These are phyloP conservation scores for Pteronura brasiliensis DNA, from an alignment of 2,113 vertebrate species.

Conservation along the genomic window DNA sequence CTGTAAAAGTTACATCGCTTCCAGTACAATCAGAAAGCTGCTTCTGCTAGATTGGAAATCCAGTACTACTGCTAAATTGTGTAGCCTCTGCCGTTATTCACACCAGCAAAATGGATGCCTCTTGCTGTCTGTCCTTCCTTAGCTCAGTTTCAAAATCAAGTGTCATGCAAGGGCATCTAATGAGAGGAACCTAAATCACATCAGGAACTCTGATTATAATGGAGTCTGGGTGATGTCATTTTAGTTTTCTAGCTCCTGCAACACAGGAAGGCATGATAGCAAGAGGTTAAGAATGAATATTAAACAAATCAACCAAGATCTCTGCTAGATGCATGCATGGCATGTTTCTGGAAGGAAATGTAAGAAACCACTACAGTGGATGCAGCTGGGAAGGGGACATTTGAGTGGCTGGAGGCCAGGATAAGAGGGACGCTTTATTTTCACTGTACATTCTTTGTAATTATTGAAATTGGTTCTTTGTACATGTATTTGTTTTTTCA, in stretches of 20 bases:
- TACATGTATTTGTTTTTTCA: background rate
- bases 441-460: background rate
- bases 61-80: background rate
- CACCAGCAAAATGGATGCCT: background rate
- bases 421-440: background rate
- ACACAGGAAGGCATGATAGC: background rate
- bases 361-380: background rate
- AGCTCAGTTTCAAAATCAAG: slow-evolving; percentile 21
- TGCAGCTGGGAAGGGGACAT: background rate
- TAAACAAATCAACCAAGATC: background rate
- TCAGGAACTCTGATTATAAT: background rate
- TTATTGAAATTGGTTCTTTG: background rate
- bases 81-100: background rate
- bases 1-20: background rate
- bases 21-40: background rate
- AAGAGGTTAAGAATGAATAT: background rate
- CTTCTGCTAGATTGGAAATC: background rate
- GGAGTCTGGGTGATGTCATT: background rate
- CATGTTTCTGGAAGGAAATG: background rate
- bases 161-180: background rate
- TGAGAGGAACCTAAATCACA: background rate
- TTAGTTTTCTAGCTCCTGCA: background rate
- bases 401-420: background rate
- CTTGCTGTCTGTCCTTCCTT: background rate
- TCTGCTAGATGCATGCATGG: background rate